These are phyloP conservation scores for Hiodon alosoides DNA, from an alignment of 2,113 vertebrate species.

Conservation along the genomic window DNA sequence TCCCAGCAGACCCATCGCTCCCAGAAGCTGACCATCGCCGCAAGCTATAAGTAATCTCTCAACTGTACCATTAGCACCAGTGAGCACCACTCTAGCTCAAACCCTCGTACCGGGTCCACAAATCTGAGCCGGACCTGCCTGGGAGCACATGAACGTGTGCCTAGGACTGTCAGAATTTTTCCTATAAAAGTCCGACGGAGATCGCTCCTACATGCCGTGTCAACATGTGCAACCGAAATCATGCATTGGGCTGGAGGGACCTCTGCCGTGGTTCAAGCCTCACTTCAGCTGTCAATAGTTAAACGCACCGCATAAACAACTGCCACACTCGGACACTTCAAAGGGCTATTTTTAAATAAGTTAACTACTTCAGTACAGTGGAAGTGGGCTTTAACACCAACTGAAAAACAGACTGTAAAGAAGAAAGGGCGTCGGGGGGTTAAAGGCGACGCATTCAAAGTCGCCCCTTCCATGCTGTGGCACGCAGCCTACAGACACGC, in stretches of 20 bases:
- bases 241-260: constrained; percentile 1
- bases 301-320: constrained; percentile 5
- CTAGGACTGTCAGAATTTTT: no score
- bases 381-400: not conserved
- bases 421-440: not conserved
- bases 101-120: no score
- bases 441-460: not conserved
- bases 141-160: no score
- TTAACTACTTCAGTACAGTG: not conserved
- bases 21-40: no score
- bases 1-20: no score
- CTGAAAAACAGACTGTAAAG: not conserved
- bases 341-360: constrained; percentile 12
- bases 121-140: no score
- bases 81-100: no score
- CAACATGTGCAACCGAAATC: not conserved
- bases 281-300: constrained; percentile 22
- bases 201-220: not conserved
- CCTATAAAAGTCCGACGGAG: not conserved
- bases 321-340: not conserved
- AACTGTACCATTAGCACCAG: no score
- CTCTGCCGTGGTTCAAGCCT: not conserved
- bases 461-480: not conserved
- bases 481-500: not conserved
- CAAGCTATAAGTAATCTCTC: no score